Conservation (phyloP, 2,113 vertebrate genomes). For the Ailuropoda melanoleuca region DNA sequence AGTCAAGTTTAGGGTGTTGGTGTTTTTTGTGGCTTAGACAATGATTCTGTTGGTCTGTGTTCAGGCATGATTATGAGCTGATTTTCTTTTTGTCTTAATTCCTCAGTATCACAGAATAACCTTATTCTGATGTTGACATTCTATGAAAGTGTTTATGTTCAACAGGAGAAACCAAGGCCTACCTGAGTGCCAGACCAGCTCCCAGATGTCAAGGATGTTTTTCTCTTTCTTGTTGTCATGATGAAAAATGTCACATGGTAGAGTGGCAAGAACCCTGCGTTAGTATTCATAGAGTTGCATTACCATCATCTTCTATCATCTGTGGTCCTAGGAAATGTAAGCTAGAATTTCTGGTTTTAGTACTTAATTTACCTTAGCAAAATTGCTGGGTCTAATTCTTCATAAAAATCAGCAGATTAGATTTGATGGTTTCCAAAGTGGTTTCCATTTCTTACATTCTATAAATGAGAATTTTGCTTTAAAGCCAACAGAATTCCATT, state of each 20-base stretch:
- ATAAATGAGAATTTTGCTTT: not conserved
- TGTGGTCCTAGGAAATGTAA: not conserved
- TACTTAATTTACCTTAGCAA: not conserved
- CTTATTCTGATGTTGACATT: not conserved
- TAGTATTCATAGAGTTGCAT: not conserved
- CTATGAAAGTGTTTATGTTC: not conserved
- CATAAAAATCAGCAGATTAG: not conserved
- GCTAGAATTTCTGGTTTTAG: not conserved
- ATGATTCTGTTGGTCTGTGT: not conserved
- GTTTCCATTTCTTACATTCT: not conserved
- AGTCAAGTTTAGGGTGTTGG: not conserved
- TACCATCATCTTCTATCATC: not conserved
- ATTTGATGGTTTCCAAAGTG: not conserved
- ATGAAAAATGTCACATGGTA: rapidly evolving
- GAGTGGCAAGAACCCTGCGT: rapidly evolving
- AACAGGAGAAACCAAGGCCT: not conserved
- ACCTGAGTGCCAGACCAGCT: not conserved
- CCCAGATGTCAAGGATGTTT: not conserved
- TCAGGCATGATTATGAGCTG: not conserved
- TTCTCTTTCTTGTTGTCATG: not conserved
- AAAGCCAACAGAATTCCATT: not conserved
- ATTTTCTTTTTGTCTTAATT: not conserved
- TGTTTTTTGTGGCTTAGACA: not conserved
- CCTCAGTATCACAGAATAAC: not conserved
- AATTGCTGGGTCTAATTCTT: not conserved